phyloP scores from a whole-genome alignment of 1,140 invertebrate species.

The Hermatobates lingyangjiaoensis region DNA sequence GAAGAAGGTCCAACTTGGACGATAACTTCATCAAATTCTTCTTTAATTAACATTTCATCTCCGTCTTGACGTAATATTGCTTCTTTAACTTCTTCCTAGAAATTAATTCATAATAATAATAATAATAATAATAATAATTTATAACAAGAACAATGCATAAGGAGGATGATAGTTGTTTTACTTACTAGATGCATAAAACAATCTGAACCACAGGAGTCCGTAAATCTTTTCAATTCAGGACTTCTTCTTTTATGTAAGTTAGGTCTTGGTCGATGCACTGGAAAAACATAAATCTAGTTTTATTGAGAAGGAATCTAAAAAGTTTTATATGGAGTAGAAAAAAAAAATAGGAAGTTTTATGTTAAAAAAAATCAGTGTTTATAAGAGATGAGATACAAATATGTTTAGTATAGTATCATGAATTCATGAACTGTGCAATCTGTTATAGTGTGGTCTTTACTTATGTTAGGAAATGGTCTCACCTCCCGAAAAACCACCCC shows the following conservation, averaged over 20 bases:
- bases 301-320: too few relatives aligned
- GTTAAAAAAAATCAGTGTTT: too few relatives aligned
- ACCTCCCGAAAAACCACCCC: too few relatives aligned
- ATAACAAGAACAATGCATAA: slow-evolving; percentile 1
- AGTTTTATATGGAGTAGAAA: too few relatives aligned
- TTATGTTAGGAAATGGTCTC: too few relatives aligned
- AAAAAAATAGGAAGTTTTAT: too few relatives aligned
- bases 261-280: slow-evolving; percentile 71
- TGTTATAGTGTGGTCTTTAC: too few relatives aligned
- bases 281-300: background rate
- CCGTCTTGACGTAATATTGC: background rate
- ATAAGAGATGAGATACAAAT: too few relatives aligned
- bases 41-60: background rate
- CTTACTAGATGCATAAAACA: slow-evolving; percentile 78
- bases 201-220: slow-evolving; percentile 65
- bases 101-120: background rate
- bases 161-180: background rate
- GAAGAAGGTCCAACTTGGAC: background rate
- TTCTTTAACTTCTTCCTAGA: slow-evolving; percentile 1
- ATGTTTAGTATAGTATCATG: too few relatives aligned
- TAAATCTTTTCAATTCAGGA: slow-evolving; percentile 69
- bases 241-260: slow-evolving; percentile 75
- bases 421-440: too few relatives aligned
- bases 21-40: background rate
- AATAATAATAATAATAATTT: slow-evolving; percentile 2